Conservation (phyloP, 2,888 invertebrate species). For the Protodeltote pygarga region DNA sequence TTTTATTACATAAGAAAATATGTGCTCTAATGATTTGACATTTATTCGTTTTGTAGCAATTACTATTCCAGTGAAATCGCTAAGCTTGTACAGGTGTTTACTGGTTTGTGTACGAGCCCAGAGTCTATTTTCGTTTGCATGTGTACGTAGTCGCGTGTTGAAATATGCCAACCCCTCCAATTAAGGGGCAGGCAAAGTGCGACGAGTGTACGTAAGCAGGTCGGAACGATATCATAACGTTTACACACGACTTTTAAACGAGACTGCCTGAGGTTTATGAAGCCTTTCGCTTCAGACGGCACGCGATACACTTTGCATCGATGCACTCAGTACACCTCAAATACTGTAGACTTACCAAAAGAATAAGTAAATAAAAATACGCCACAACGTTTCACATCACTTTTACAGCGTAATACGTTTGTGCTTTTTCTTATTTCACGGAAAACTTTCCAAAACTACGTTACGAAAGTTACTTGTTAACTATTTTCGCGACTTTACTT, state of each 20-base stretch:
- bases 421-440: slow-evolving; percentile 9
- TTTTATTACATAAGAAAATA: too few relatives aligned
- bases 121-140: slow-evolving; percentile 72
- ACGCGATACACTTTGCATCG: slow-evolving; percentile 46
- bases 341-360: slow-evolving; percentile 3
- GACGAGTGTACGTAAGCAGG: slow-evolving; percentile 79
- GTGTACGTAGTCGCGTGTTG: slow-evolving; percentile 70
- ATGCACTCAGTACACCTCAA: slow-evolving; percentile 25
- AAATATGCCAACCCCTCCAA: slow-evolving; percentile 76
- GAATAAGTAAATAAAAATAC: slow-evolving; percentile 1
- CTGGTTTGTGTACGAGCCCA: slow-evolving; percentile 55
- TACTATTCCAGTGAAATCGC: slow-evolving; percentile 72
- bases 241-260: slow-evolving; percentile 78
- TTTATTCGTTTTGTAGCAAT: too few relatives aligned
- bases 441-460: slow-evolving; percentile 37
- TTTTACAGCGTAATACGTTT: slow-evolving; percentile 5
- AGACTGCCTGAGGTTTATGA: slow-evolving; percentile 66
- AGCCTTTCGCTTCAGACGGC: slow-evolving; percentile 62
- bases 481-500: slow-evolving; percentile 37
- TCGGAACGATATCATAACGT: slow-evolving; percentile 77
- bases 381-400: not conserved
- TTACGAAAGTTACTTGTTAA: slow-evolving; percentile 33
- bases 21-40: too few relatives aligned
- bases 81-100: slow-evolving; percentile 69
- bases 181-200: slow-evolving; percentile 80